phyloP scores from a whole-genome alignment of 2,113 vertebrate genomes.

The Cephalopholis sonnerati region DNA sequence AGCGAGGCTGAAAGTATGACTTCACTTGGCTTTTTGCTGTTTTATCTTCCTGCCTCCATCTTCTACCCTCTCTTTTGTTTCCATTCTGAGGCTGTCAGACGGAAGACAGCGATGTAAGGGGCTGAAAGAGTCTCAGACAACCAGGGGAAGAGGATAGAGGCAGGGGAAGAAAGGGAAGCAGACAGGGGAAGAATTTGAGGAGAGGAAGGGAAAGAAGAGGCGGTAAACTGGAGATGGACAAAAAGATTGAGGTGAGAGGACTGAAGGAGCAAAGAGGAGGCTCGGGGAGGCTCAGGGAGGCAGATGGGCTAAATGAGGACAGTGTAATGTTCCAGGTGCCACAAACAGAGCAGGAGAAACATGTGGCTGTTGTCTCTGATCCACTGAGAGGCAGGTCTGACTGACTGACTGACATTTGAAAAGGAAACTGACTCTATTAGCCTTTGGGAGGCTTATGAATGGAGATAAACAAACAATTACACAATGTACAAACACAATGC shows the following conservation, averaged over 20 bases:
- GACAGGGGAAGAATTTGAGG: constrained; percentile 23
- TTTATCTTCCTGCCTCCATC: constrained; percentile 73
- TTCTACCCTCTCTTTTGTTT: constrained; percentile 72
- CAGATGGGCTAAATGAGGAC: constrained; percentile 28
- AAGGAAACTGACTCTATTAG: constrained; percentile 29
- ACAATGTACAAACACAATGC: constrained; percentile 22
- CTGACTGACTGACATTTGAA: constrained; percentile 39
- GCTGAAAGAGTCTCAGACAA: constrained; percentile 72
- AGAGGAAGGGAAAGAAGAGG: constrained; percentile 11
- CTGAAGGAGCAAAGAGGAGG: constrained; percentile 15
- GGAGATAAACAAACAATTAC: constrained; percentile 32
- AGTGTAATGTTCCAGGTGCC: constrained; percentile 24
- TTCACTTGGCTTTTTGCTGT: constrained; percentile 72
- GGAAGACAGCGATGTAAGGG: constrained; percentile 66
- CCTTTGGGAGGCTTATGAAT: constrained; percentile 28
- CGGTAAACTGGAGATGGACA: not conserved
- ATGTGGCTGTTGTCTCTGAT: constrained; percentile 13
- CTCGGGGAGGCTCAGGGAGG: constrained; percentile 3
- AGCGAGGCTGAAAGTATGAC: constrained; percentile 54
- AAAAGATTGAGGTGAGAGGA: constrained; percentile 5
- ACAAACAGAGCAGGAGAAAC: constrained; percentile 16
- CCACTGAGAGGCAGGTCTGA: not conserved
- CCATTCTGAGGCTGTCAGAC: constrained; percentile 74
- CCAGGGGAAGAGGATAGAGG: constrained; percentile 20
- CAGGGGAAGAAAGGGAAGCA: constrained; percentile 35